Evolutionary conservation across 2,888 invertebrate genomes (phyloP), one percentile per base, ranked within the genome.

Genomic region (Ditula angustiorana): DNA sequence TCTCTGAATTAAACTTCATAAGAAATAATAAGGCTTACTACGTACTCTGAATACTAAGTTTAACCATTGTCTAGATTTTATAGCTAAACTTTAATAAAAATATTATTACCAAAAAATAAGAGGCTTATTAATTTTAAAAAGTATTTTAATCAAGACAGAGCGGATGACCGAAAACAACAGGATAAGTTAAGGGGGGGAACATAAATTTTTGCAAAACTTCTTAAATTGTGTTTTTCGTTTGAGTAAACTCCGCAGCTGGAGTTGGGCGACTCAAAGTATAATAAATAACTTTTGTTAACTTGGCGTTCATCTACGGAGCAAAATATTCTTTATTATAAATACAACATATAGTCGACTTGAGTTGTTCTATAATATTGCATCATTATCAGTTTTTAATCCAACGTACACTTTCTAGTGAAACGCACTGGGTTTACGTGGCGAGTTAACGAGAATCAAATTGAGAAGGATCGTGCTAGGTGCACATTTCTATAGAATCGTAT

Each of bases 191-290:
- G 52, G 53, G 50, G n/a, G 16, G 33, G 53, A 59, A 59, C 76
- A 75, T 73, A 72, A 75, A 72, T 71, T 77, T 75, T 76, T 75
- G 70, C 66, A 67, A 73, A 78, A 74, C 80, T 80, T 79, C 74
- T 77, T 71, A 77, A 81, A 82, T 80, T 79, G 76, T 82, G 78
- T 80, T 79, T 81, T 77, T 76, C 77, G 75, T 77, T 74, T 75
- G 77, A 80, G 71, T 77, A 73, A 75, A 72, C 77, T 73, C 72
- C 61, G 67, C 71, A 74, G 69, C 74, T 71, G 75, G 71, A 60
- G 70, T 56, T 26, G 69, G 68, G 64, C 64, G 66, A 63, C 61
- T 69, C 63, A 50, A 61, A 61, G 63, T 68, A 70, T 71, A 74
- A 75, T 73, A 73, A 75, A 75, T 73, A 78, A 78, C 71, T 77